Evolutionary conservation across 2,888 invertebrate genomes (phyloP).

Genomic region (Cylloceria caligata): DNA sequence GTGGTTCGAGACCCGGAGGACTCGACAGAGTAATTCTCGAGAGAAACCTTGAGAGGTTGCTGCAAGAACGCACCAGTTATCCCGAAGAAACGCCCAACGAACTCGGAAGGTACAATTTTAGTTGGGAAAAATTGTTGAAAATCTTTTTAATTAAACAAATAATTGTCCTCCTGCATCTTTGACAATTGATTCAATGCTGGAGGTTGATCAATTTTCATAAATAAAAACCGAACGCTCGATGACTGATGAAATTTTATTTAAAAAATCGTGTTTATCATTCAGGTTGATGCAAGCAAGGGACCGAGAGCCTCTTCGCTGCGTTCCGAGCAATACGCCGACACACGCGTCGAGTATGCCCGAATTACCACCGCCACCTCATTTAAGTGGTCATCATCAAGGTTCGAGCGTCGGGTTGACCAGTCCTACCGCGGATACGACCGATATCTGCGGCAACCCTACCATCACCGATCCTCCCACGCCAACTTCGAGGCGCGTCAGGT

Average conservation of each 20-base stretch:
- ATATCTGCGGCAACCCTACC: constrained; percentile 65
- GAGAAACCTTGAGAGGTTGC: constrained; percentile 88
- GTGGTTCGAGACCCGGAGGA: constrained; percentile 83
- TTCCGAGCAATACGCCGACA: constrained; percentile 81
- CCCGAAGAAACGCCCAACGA: constrained; percentile 80
- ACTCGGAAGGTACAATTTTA: constrained; percentile 78
- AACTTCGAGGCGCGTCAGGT: constrained; percentile 85
- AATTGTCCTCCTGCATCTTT: too few species aligned
- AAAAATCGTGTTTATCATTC: constrained; percentile 34
- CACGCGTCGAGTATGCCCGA: constrained; percentile 89
- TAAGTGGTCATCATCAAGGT: constrained; percentile 66
- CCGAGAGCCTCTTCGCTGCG: constrained; percentile 86
- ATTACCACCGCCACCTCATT: constrained; percentile 84
- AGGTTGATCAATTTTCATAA: too few species aligned
- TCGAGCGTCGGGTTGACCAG: constrained; percentile 62
- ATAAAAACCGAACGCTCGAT: too few species aligned
- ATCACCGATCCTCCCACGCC: constrained; percentile 79
- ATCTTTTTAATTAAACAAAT: too few species aligned
- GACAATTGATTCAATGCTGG: too few species aligned
- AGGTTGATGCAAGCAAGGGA: constrained; percentile 86
- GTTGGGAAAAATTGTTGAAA: background rate
- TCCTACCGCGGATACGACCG: constrained; percentile 65
- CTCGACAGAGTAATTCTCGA: constrained; percentile 90
- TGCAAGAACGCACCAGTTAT: constrained; percentile 85
- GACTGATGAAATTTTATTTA: too few species aligned